A percentile compares a stretch with the other conserved stretches of the same genome.
These are phyloP conservation scores for Camponotus vicinus DNA, from an alignment of 1,140 invertebrate species.

Conservation along the genomic window DNA sequence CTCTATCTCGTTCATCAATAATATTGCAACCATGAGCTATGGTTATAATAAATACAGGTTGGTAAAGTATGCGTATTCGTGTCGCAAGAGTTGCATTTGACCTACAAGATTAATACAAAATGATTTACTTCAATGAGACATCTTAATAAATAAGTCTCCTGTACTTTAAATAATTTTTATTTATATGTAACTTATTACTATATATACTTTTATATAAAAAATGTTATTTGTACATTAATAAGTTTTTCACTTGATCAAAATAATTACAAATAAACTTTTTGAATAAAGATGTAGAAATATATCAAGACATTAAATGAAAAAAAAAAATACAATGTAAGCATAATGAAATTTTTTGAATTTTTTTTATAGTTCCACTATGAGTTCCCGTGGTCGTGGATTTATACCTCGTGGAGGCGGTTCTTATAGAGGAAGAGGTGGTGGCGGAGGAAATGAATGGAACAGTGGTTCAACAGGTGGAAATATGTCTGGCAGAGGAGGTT, in stretches of 20 bases:
- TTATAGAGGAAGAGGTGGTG: conserved; percentile 80
- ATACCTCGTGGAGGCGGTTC: conserved; percentile 81
- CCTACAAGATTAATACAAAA: not conserved
- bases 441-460: conserved; percentile 77
- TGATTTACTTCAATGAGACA: not conserved
- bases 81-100: not conserved
- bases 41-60: conserved; percentile 83
- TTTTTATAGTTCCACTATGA: conserved; percentile 79
- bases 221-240: not conserved
- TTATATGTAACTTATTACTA: not conserved
- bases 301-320: not conserved
- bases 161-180: not conserved
- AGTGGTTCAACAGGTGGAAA: conserved; percentile 73
- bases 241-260: not conserved
- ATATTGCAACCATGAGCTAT: conserved; percentile 80
- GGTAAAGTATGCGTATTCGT: conserved; percentile 56
- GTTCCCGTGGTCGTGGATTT: conserved; percentile 83
- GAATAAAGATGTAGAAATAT: not conserved
- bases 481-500: conserved; percentile 78
- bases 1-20: conserved; percentile 72
- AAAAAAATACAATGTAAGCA: not conserved
- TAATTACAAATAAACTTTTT: not conserved
- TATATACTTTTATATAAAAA: not conserved
- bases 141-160: not conserved
- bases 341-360: conserved; percentile 15